Evolutionary conservation across 2,888 invertebrate species (phyloP).

Genomic region (Tachystola acroxantha): DNA sequence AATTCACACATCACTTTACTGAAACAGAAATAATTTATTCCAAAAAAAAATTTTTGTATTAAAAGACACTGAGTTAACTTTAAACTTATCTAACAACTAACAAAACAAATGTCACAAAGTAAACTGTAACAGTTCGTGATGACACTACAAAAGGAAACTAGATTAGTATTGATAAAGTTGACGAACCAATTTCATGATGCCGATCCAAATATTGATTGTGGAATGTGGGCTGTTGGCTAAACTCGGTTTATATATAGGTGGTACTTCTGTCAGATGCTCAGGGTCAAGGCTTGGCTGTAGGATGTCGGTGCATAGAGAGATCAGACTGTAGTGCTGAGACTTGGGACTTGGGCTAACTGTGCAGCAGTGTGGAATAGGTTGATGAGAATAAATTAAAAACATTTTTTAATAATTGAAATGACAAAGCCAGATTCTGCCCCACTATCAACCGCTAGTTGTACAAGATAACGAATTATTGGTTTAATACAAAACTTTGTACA

Average conservation of each 20-base stretch:
- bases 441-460: no score
- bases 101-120: background rate
- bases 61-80: background rate
- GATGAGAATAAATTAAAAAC: no score
- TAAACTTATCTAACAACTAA: background rate
- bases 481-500: no score
- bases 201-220: constrained; percentile 37
- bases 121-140: constrained; percentile 1
- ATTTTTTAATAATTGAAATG: no score
- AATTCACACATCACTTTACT: no score
- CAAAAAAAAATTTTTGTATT: no score
- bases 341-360: constrained; percentile 4
- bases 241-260: constrained; percentile 58
- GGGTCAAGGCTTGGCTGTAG: constrained; percentile 50
- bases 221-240: constrained; percentile 44
- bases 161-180: constrained; percentile 5
- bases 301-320: constrained; percentile 20
- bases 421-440: no score
- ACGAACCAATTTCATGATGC: constrained; percentile 70
- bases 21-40: no score
- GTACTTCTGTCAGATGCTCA: constrained; percentile 30
- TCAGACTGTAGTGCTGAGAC: background rate
- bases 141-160: background rate
- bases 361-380: no score
- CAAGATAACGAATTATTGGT: no score